Base-by-base conservation (phyloP, 2,797 vertebrate species). In the Psittacula derbiana region DNA sequence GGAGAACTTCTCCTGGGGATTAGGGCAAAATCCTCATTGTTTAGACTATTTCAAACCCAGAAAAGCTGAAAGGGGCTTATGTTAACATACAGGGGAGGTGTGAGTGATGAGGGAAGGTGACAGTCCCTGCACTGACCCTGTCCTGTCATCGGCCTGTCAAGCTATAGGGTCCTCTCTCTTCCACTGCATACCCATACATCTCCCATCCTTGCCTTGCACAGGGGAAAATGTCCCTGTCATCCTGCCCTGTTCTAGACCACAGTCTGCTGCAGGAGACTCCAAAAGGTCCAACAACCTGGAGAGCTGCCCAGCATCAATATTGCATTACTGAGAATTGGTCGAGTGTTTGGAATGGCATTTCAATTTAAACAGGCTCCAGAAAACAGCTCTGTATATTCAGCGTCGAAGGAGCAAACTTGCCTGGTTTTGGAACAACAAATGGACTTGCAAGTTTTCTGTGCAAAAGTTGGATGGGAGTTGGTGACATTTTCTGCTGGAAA, bases 401-500 rank as follows among this genome's bases (percentile, higher is more conserved):
- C 91, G 73, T 57, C 70, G 67, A 81, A 86, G 70, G 70, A 66
- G 27, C 36, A 92, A 83, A 86, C 62, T 52, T 62, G 46, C 40
- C 70, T 76, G 50, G 43, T 24, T 93, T 88, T 61, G 43, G 47
- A 88, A 86, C 86, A 82, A 85, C 44, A 79, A 88, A 74, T 28
- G 52, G 84, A 80, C n/a, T 58, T 79, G 52, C 36, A 76, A 70
- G 70, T 92, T 91, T 83, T 73, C 90, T 90, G 55, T 61, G 60
- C 17, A 31, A 31, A 79, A 94, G 92, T 24, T 80, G 60, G 44
- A 81, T 86, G 67, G 2, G 44, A 93, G 36, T 50, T 91, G 87
- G 91, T 96, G 85, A 79, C 66, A 81, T 90, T 96, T 96, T 84
- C 76, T 93, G 66, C 40, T 79, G 41, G 70, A 79, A 93, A 90